phyloP scores from a whole-genome alignment of 2,888 invertebrate genomes.

The Liodrosophila aerea region DNA sequence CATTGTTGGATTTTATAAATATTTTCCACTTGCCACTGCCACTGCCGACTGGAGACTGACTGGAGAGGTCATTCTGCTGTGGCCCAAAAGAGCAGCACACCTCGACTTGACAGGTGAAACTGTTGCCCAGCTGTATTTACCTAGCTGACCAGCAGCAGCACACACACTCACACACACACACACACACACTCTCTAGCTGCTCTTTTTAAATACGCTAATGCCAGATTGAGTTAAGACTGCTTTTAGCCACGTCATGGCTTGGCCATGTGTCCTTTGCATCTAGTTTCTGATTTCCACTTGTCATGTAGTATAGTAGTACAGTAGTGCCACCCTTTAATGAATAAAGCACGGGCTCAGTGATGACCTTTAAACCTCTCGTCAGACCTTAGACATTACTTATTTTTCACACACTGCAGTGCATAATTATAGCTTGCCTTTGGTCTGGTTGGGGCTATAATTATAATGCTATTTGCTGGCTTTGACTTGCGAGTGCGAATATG shows the following conservation, averaged over 20 bases:
- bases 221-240: not conserved
- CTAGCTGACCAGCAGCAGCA: conserved; percentile 10
- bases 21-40: conserved; percentile 54
- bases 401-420: conserved; percentile 18
- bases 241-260: conserved; percentile 7
- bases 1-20: conserved; percentile 77
- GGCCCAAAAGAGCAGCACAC: conserved; percentile 12
- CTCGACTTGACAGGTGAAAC: conserved; percentile 63
- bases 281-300: not conserved
- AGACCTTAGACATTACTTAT: not conserved
- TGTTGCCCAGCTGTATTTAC: conserved; percentile 37
- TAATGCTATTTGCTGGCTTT: conserved; percentile 48
- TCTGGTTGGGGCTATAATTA: conserved; percentile 46
- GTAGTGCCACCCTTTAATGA: no score
- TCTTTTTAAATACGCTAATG: conserved; percentile 9
- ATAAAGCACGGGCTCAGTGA: no score
- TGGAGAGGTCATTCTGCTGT: conserved; percentile 30
- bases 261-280: not conserved
- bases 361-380: no score
- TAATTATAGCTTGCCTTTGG: conserved; percentile 46
- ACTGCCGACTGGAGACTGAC: not conserved
- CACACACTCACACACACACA: not conserved
- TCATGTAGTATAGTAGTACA: no score
- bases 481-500: conserved; percentile 25
- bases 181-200: conserved; percentile 6